A percentile compares a stretch with the other conserved stretches of the same genome.
These are phyloP conservation scores for Teleogryllus oceanicus DNA, from an alignment of 2,888 invertebrate species.

Conservation along the genomic window DNA sequence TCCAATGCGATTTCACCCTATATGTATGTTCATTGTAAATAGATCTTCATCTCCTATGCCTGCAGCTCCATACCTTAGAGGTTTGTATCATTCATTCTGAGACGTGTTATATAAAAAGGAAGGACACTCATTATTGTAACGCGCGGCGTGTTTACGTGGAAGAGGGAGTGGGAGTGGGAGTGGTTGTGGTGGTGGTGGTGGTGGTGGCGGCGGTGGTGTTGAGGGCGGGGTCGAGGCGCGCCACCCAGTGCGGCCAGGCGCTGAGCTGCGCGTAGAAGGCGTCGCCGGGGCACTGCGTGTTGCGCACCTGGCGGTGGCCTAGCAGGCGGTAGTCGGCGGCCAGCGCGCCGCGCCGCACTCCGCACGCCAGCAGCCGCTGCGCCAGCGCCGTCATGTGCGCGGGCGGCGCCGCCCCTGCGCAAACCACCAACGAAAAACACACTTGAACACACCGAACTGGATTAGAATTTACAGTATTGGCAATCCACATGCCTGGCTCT, in stretches of 20 bases:
- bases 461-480: no score
- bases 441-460: no score
- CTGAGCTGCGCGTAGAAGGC: constrained; percentile 58
- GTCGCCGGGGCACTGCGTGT: constrained; percentile 67
- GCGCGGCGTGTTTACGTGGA: neutral
- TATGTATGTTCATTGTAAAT: no score
- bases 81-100: no score
- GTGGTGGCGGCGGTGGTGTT: constrained; percentile 37
- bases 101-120: no score
- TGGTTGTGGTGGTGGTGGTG: neutral
- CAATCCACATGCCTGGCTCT: no score
- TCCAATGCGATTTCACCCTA: no score
- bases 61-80: no score
- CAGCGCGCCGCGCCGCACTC: constrained; percentile 60
- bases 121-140: no score
- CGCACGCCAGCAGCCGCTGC: constrained; percentile 58
- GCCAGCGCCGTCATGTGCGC: constrained; percentile 56
- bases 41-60: no score
- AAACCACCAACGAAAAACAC: neutral
- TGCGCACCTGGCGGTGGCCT: constrained; percentile 61
- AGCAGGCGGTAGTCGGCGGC: constrained; percentile 57
- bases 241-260: constrained; percentile 57
- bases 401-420: constrained; percentile 58
- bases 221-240: constrained; percentile 38
- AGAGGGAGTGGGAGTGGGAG: no score